These are phyloP conservation scores for Salticus scenicus DNA, from an alignment of 2,888 invertebrate species.

Conservation along the genomic window DNA sequence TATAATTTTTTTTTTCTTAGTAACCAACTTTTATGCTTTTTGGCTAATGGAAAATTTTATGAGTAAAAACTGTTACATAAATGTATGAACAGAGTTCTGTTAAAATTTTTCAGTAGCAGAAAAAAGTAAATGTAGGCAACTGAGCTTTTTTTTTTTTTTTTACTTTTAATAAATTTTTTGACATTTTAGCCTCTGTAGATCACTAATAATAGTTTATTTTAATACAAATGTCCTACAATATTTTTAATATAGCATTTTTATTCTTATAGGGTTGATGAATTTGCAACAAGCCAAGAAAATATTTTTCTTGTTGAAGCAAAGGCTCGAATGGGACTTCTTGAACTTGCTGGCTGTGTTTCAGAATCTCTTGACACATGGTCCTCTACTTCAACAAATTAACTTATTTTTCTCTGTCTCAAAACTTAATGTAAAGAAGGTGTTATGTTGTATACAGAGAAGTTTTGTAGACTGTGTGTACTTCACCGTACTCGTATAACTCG, in stretches of 20 bases:
- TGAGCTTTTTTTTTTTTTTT: too few species aligned
- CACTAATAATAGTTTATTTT: too few species aligned
- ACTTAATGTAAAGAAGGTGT: neutral
- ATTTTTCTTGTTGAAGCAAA: constrained; percentile 56
- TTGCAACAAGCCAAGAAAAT: constrained; percentile 53
- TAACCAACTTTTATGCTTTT: too few species aligned
- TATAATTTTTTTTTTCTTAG: too few species aligned
- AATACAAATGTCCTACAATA: too few species aligned
- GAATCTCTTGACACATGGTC: constrained; percentile 61
- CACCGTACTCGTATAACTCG: neutral
- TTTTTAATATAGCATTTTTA: neutral
- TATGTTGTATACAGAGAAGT: neutral
- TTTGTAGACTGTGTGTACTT: neutral
- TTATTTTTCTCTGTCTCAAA: neutral
- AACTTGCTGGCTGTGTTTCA: constrained; percentile 37
- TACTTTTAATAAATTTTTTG: too few species aligned
- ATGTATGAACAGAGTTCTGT: too few species aligned
- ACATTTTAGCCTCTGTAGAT: too few species aligned
- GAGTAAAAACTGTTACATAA: too few species aligned
- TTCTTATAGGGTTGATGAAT: constrained; percentile 61
- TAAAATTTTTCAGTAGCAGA: too few species aligned
- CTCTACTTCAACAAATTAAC: constrained; percentile 54
- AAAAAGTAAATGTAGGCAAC: too few species aligned
- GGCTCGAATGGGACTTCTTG: constrained; percentile 59
- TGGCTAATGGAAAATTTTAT: too few species aligned